A percentile compares a stretch with the other conserved stretches of the same genome.
Evolutionary conservation across 2,888 invertebrate genomes (phyloP).

Genomic region (Diaprepes abbreviatus): DNA sequence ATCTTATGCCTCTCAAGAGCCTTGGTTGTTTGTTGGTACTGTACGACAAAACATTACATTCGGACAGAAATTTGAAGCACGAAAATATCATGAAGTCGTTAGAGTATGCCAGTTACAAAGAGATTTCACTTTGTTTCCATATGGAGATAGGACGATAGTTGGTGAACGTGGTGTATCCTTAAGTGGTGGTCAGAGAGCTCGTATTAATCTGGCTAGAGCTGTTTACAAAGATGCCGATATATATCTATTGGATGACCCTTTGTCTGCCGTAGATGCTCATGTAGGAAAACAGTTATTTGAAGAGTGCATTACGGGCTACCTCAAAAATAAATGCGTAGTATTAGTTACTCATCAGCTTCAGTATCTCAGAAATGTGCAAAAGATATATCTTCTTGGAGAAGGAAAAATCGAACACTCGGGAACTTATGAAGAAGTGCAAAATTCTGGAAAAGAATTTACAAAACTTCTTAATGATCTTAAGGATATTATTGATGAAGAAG

Average conservation of each 20-base stretch:
- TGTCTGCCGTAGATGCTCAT: conserved; percentile 90
- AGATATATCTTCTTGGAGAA: conserved; percentile 72
- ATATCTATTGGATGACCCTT: conserved; percentile 89
- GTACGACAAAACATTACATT: conserved; percentile 94
- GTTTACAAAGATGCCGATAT: conserved; percentile 87
- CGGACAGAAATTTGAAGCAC: conserved; percentile 79
- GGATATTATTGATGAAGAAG: conserved; percentile 51
- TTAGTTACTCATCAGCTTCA: conserved; percentile 82
- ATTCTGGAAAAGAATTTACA: conserved; percentile 81
- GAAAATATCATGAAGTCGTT: conserved; percentile 76
- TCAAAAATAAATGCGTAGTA: conserved; percentile 77
- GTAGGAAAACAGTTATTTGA: conserved; percentile 90
- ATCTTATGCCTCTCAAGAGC: conserved; percentile 86
- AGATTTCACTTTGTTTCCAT: conserved; percentile 80
- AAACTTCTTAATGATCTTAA: conserved; percentile 60
- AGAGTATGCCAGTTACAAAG: conserved; percentile 78
- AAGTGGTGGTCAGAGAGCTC: conserved; percentile 86
- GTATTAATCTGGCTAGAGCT: conserved; percentile 87
- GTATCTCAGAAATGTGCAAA: conserved; percentile 71
- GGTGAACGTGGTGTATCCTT: conserved; percentile 81
- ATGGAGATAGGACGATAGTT: conserved; percentile 84
- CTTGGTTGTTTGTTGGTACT: conserved; percentile 86
- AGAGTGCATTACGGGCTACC: conserved; percentile 76
- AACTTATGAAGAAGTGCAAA: conserved; percentile 78
- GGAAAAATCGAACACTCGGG: conserved; percentile 73